Base-by-base conservation (phyloP, 2,888 invertebrate genomes). In the Clitarchus hookeri region DNA sequence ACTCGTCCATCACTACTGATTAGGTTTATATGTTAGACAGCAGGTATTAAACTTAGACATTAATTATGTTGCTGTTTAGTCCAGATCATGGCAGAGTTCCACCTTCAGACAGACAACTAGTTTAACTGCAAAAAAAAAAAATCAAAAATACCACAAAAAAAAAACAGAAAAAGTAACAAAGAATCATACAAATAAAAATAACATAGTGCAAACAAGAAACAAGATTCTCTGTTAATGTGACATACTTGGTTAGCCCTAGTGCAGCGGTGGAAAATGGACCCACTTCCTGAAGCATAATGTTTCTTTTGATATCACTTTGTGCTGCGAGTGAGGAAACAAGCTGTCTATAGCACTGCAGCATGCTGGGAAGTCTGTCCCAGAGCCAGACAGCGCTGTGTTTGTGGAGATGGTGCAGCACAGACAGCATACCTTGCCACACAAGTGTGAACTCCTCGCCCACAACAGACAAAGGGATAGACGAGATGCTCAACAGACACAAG, bases 211-310 rank as follows among this genome's bases (percentile, higher is more conserved):
- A 36, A 36, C 36, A 36, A 36, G 36, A 36, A 36, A 36, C 36
- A 36, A 36, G 36, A 36, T 36, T 1, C 36, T 36, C 36, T 36
- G 36, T 36, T 36, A 36, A 16, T 48, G 6, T 23, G 65, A 65
- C 82, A 19, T 82, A 82, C 82, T 82, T 82, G 82, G 82, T 36
- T 13, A 82, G 26, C 23, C 19, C 82, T 13, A 82, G 82, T 13
- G 82, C 82, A n/a, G 19, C 27, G 8, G 82, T 44, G 27, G 82
- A 13, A 19, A 82, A 6, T 26, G n/a, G 19, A 19, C 23, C 36
- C 27, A 36, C 36, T n/a, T 26, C 82, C 82, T 36, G 27, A n/a
- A n/a, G 82, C 19, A 8, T 36, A 11, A 13, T 25, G 36, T n/a
- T 44, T n/a, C 82, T 26, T 8, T 19, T 23, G 82, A 82, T 36